Conservation (phyloP, 1,140 invertebrate species). For the Lutraria rhynchaena region DNA sequence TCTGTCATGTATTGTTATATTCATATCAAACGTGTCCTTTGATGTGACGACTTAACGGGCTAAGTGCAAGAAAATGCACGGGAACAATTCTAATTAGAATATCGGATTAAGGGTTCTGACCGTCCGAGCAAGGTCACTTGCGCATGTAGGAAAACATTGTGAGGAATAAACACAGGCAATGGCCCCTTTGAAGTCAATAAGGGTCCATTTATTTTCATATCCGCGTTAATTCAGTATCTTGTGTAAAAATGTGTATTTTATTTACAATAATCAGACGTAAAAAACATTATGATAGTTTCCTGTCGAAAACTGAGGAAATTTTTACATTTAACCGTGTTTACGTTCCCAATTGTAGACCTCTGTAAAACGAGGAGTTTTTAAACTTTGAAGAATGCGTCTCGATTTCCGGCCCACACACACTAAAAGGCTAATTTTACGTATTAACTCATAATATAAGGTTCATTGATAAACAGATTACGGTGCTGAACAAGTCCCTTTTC, state of each 20-base stretch:
- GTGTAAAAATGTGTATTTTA: no score
- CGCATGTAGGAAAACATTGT: slow-evolving; percentile 34
- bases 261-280: no score
- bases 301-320: no score
- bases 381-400: not conserved
- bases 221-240: no score
- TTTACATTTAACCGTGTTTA: no score
- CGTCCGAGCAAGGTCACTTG: slow-evolving; percentile 9
- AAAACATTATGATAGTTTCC: no score
- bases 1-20: slow-evolving; percentile 29
- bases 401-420: slow-evolving; percentile 35
- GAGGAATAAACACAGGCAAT: slow-evolving; percentile 42
- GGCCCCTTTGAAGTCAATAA: slow-evolving; percentile 15
- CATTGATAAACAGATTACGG: slow-evolving; percentile 33
- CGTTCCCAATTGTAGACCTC: no score
- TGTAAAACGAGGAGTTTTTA: no score
- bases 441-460: slow-evolving; percentile 31
- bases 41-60: slow-evolving; percentile 45
- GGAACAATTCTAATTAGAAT: slow-evolving; percentile 46
- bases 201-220: no score
- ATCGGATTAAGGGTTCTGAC: slow-evolving; percentile 45
- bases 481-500: slow-evolving; percentile 10
- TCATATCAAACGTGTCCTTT: slow-evolving; percentile 33
- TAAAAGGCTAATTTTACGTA: slow-evolving; percentile 49
- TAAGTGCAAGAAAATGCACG: slow-evolving; percentile 36